Evolutionary conservation across 1,140 invertebrate species (phyloP).

Genomic region (Frieseomelitta varia): DNA sequence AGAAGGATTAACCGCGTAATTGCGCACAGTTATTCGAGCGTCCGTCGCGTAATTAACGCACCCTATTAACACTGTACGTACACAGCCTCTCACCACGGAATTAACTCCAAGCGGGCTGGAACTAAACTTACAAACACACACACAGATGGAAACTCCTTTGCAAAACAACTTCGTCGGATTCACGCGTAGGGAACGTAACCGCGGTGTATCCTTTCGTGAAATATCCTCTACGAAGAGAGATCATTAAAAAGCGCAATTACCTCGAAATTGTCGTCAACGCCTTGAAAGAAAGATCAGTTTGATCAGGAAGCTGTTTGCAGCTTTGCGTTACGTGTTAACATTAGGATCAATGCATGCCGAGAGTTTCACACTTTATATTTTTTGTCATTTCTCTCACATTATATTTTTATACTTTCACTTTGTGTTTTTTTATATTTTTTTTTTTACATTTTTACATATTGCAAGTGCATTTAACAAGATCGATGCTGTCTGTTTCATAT

Average conservation of each 20-base stretch:
- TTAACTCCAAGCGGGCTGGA: conserved; percentile 6
- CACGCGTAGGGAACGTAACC: not conserved
- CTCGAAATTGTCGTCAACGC: not conserved
- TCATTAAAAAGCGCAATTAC: not conserved
- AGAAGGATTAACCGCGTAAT: conserved; percentile 29
- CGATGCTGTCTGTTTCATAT: no score
- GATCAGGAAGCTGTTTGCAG: no score
- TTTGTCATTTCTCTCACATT: no score
- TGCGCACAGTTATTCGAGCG: conserved; percentile 21
- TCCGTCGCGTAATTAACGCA: conserved; percentile 35
- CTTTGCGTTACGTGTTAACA: no score
- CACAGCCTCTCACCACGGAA: not conserved
- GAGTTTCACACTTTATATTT: no score
- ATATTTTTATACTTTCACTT: no score
- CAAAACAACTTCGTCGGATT: not conserved
- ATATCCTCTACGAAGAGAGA: not conserved
- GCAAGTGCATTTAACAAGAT: no score
- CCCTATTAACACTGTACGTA: conserved; percentile 25
- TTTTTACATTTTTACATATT: no score
- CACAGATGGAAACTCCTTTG: not conserved
- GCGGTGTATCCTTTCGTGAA: not conserved
- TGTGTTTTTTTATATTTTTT: no score
- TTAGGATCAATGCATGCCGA: no score
- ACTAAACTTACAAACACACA: not conserved
- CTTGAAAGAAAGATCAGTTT: not conserved